Conservation (phyloP, 2,888 invertebrate species). For the Mechanitis messenoides region DNA sequence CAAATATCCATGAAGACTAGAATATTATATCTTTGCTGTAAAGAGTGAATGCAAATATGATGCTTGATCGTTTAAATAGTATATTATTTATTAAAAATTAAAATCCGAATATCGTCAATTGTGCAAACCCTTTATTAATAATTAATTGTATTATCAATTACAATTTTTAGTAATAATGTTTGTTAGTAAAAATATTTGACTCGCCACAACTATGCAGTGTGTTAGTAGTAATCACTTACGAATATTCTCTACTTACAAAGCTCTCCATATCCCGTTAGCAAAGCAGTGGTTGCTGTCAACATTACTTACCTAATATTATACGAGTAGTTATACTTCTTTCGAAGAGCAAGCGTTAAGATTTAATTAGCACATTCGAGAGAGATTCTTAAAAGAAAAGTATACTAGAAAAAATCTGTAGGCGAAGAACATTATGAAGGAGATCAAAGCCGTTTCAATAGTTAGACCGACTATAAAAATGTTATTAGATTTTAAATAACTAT, state of each 20-base stretch:
- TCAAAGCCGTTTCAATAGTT: conserved; percentile 19
- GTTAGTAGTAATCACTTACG: conserved; percentile 17
- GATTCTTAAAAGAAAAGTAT: not conserved
- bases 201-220: conserved; percentile 14
- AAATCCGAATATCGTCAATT: no score
- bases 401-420: conserved; percentile 4
- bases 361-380: conserved; percentile 14
- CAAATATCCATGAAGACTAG: no score
- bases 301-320: conserved; percentile 10
- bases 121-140: no score
- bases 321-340: conserved; percentile 6
- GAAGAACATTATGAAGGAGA: not conserved
- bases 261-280: conserved; percentile 24
- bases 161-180: no score
- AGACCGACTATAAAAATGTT: not conserved
- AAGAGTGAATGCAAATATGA: no score
- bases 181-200: conserved; percentile 7
- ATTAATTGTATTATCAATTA: no score
- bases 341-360: conserved; percentile 26
- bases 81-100: no score
- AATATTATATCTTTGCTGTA: no score
- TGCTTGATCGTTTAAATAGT: no score
- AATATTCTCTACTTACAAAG: conserved; percentile 25
- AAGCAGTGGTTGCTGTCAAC: conserved; percentile 14
- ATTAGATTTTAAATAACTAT: not conserved